Evolutionary conservation across 2,797 vertebrate species (phyloP), one percentile per base, ranked within the genome.

Genomic region (Macropodus opercularis): DNA sequence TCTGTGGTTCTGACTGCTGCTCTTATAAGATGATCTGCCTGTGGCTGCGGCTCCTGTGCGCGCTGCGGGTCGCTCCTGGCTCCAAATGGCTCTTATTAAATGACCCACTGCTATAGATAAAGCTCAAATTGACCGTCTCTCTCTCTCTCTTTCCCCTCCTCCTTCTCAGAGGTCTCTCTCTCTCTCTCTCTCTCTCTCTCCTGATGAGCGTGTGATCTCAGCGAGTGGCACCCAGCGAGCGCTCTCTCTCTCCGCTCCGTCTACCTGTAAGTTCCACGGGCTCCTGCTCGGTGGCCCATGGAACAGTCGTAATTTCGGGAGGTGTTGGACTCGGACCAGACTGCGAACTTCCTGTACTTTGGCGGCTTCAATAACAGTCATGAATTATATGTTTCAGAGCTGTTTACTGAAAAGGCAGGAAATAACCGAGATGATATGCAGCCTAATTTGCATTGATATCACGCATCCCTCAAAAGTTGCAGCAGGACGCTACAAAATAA

Each of bases 61-160:
- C 69, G 71, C 77, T 75, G 69, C 64, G 31, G 59, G 32, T 78
- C 74, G 58, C 70, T 69, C 64, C 74, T 51, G 70, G 64, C 73
- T 85, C 73, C 75, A 69, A 81, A 64, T 74, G 83, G 64, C 64
- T 79, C 80, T 79, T 50, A 74, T 68, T 76, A 79, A 80, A 57
- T 84, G 85, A 89, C 85, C 80, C 79, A 64, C 83, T 26, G 70
- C 83, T 35, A 65, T 32, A 64, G 81, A 86, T 85, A 80, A 87
- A 64, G 82, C 78, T 85, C 77, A 62, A 32, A 79, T 64, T 79
- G 87, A 61, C 80, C 79, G 84, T 63, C 76, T 69, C 71, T 42
- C 65, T 48, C 71, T 42, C 50, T 61, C 76, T 38, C 60, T 17
- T 66, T 48, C 22, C 71, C 39, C 49, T 38, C 62, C 51, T 57